Evolutionary conservation across 2,888 invertebrate species (phyloP), one percentile per base, ranked within the genome.

Genomic region (Drosophila eohydei): DNA sequence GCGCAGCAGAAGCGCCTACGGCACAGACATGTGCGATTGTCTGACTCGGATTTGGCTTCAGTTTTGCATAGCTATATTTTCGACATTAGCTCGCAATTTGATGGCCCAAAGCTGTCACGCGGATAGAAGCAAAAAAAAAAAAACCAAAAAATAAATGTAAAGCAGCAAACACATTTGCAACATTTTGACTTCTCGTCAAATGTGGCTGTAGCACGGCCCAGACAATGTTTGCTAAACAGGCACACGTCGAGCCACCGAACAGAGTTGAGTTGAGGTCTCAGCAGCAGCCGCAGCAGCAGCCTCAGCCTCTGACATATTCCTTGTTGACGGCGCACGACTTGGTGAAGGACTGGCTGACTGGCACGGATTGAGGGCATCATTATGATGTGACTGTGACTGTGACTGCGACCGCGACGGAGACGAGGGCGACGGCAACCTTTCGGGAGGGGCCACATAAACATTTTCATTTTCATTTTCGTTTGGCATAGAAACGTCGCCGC

Each of bases 81-180:
- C 86, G 78, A 90, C 89, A 88, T 88, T 83, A 84, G 83, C 78
- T 81, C 72, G 70, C 83, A 82, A 86, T 90, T 81, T 80, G 82
- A 75, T 88, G 82, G 89, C 91, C 91, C 78, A 82, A 73, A 91
- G 91, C 91, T 90, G 91, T 91, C 91, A 91, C 91, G 91, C 75
- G 66, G 64, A 57, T 5, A 32, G 41, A 16, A 21, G 58, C 38
- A 30, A 26, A 14, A 48, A 52, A 28, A 52, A 50, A 56, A 12
- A 21, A 3, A 28, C 26, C 56, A 40, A n/a, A 2, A 30, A 38
- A 62, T 50, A 64, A 71, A 67, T 64, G 67, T 65, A 67, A 77
- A 62, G 67, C 78, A 70, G 75, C 73, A 78, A 84, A 84, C 79
- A 84, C 75, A 78, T 89, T 88, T 78, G 74, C 80, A 80, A 74